Percentiles rank a stretch among this genome's conserved stretches.
phyloP scores from a whole-genome alignment of 2,113 vertebrate species.

The Gnathonemus echidnorhynchus region DNA sequence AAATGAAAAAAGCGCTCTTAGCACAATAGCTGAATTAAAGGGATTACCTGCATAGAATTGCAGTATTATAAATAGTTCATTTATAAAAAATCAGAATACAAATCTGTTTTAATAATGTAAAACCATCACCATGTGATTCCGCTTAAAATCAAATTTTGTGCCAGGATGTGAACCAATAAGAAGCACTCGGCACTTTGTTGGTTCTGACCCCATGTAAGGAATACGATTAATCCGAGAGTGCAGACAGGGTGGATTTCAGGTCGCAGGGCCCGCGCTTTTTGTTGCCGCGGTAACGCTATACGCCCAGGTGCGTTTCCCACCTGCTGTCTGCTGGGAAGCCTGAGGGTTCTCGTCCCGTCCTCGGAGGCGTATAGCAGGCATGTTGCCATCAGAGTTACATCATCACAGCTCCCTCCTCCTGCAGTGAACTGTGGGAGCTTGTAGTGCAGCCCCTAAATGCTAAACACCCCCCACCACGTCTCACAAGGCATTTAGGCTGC shows the following conservation, averaged over 20 bases:
- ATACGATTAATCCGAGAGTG: not conserved
- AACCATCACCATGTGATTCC: not conserved
- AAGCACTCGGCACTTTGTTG: not conserved
- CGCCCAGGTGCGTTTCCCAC: not conserved
- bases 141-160: not conserved
- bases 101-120: not conserved
- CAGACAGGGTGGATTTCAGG: not conserved
- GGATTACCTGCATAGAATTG: not conserved
- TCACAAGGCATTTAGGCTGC: slow-evolving; percentile 31
- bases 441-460: slow-evolving; percentile 9
- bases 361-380: slow-evolving; percentile 9
- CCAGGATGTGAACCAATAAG: not conserved
- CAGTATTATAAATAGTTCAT: not conserved
- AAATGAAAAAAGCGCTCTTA: not conserved
- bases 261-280: not conserved
- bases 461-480: slow-evolving; percentile 15
- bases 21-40: not conserved
- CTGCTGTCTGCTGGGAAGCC: slow-evolving; percentile 27
- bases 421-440: slow-evolving; percentile 31
- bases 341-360: slow-evolving; percentile 13
- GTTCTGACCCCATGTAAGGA: not conserved
- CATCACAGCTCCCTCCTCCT: slow-evolving; percentile 35
- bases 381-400: slow-evolving; percentile 13
- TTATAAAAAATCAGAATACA: not conserved
- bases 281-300: not conserved